Conservation (phyloP, 2,113 vertebrate genomes). For the Thinocorus orbignyianus region DNA sequence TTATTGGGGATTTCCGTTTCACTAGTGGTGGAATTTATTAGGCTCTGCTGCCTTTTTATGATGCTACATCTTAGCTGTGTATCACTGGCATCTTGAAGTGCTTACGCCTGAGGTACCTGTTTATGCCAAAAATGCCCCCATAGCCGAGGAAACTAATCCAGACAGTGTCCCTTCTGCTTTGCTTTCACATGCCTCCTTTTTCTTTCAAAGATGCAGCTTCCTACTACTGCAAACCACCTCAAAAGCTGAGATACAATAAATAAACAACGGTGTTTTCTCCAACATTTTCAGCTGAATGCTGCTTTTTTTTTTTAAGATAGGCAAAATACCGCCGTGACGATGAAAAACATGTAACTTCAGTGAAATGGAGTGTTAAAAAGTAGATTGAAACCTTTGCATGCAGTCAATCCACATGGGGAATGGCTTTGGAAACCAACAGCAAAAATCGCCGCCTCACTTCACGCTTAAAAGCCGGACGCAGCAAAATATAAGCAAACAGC, state of each 20-base stretch:
- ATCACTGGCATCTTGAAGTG: neutral
- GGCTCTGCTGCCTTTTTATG: neutral
- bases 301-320: neutral
- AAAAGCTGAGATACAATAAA: neutral
- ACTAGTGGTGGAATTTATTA: neutral
- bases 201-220: neutral
- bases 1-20: neutral
- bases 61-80: neutral
- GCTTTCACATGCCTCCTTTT: neutral
- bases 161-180: neutral
- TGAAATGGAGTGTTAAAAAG: neutral
- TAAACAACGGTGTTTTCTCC: neutral
- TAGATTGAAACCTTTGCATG: neutral
- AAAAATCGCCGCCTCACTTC: neutral
- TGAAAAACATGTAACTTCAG: neutral
- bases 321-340: neutral
- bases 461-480: neutral
- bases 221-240: neutral
- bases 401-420: neutral
- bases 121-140: neutral
- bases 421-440: neutral
- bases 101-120: conserved; percentile 2
- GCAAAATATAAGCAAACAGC: neutral
- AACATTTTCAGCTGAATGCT: neutral
- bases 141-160: neutral